Base-by-base conservation (phyloP, 2,888 invertebrate genomes). In the Hecatera dysodea region DNA sequence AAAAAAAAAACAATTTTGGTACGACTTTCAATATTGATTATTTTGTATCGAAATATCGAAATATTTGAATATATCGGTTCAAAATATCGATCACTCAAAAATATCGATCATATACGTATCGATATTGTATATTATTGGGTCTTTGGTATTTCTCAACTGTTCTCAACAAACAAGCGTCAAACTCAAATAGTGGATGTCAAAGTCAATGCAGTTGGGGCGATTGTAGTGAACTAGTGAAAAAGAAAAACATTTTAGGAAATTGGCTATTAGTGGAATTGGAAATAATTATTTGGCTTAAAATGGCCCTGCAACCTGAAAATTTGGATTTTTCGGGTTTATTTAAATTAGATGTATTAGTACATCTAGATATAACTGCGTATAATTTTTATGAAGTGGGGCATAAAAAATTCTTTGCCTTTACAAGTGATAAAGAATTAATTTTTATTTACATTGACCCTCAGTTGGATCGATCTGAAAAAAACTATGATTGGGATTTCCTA, bases 361-460 rank as follows among this genome's bases (percentile, higher is more conserved):
- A 95, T 77, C 89, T 96, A 33, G 93, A 95, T 84, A 92, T 95
- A 75, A 77, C 81, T 24, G 88, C 91, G 7, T 94, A 95, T 63
- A 94, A 92, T 82, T 96, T 94, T 82, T 96, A 96, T 79, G 96
- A 96, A 93, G 90, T 96, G 6, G 96, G 96, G 0, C 84, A 95
- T 42, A 95, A 95, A 78, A 96, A 95, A 80, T 94, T 94, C 75
- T 90, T 96, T 68, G 93, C 95, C 2, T 90, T 96, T 80, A 91
- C 94, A n/a, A 95, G 94, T 86, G 91, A 90, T 60, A 92, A 92
- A 72, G 94, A 95, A 83, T 88, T 96, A 63, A 79, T 93, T 82
- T 95, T 96, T 78, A 85, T 94, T 39, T 95, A 93, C 74, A 92
- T 96, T 53, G 90, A 93, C 86, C 86, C 92, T 8, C 93, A 93